phyloP scores from a whole-genome alignment of 1,140 invertebrate genomes.

The Hyles euphorbiae region DNA sequence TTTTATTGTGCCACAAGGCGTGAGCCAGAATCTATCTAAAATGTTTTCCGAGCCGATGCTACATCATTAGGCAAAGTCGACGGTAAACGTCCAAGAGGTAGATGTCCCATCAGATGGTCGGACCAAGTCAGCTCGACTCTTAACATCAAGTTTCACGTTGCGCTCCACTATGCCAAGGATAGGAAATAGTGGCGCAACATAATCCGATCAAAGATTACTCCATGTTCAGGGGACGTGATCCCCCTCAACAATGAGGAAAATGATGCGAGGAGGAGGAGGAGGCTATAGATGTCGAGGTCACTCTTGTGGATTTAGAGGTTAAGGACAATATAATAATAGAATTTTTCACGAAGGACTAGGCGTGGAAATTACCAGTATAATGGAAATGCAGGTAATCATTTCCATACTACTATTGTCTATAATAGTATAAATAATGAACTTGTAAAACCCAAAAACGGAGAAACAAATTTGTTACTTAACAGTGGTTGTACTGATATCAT shows the following conservation, averaged over 20 bases:
- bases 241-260: conserved; percentile 2
- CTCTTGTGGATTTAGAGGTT: not conserved
- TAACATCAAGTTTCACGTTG: too few relatives aligned
- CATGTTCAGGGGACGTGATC: conserved; percentile 18
- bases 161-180: too few relatives aligned
- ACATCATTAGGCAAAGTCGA: not conserved
- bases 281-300: conserved; percentile 8
- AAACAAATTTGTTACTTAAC: conserved; percentile 45
- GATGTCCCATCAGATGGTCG: too few relatives aligned
- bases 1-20: too few relatives aligned
- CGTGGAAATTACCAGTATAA: not conserved
- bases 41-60: conserved; percentile 13
- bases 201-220: not conserved
- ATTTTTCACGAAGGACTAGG: not conserved
- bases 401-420: conserved; percentile 10
- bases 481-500: conserved; percentile 49
- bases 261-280: conserved; percentile 13
- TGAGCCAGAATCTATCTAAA: conserved; percentile 8
- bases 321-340: not conserved
- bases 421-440: conserved; percentile 10
- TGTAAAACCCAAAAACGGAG: conserved; percentile 12
- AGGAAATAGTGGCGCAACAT: too few relatives aligned
- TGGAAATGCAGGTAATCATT: conserved; percentile 1
- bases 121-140: too few relatives aligned
- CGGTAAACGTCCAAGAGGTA: conserved; percentile 9